Conservation (phyloP, 2,888 invertebrate genomes). For the Villa cingulata region DNA sequence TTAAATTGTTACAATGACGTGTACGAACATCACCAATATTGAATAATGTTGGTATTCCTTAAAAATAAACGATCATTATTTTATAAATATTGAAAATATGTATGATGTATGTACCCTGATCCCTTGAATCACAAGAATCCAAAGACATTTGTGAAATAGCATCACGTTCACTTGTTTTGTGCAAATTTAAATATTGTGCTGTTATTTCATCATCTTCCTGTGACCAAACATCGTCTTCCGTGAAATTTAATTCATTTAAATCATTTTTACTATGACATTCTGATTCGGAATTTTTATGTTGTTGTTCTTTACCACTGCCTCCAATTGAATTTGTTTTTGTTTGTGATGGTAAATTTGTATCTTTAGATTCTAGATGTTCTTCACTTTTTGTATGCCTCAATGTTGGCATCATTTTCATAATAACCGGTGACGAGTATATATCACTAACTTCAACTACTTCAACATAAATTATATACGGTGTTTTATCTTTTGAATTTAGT, state of each 20-base stretch:
- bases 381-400: constrained; percentile 87
- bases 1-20: constrained; percentile 39
- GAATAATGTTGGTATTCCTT: constrained; percentile 31
- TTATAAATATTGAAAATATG: background rate
- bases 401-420: constrained; percentile 75
- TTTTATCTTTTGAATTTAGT: constrained; percentile 81
- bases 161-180: constrained; percentile 55
- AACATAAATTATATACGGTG: constrained; percentile 96
- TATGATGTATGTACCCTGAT: constrained; percentile 32
- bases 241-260: constrained; percentile 41
- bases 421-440: constrained; percentile 69
- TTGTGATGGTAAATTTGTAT: constrained; percentile 19
- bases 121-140: constrained; percentile 68
- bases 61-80: background rate
- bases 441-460: constrained; percentile 85
- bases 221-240: constrained; percentile 65
- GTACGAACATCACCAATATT: constrained; percentile 38
- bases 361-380: constrained; percentile 59
- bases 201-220: constrained; percentile 93
- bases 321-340: constrained; percentile 20
- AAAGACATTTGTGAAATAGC: constrained; percentile 83
- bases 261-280: constrained; percentile 10
- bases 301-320: constrained; percentile 22
- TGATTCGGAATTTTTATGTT: constrained; percentile 13
- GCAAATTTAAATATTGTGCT: constrained; percentile 53